A percentile compares a stretch with the other conserved stretches of the same genome.
Conservation (phyloP, 2,888 invertebrate genomes). For the Cactoblastis cactorum region DNA sequence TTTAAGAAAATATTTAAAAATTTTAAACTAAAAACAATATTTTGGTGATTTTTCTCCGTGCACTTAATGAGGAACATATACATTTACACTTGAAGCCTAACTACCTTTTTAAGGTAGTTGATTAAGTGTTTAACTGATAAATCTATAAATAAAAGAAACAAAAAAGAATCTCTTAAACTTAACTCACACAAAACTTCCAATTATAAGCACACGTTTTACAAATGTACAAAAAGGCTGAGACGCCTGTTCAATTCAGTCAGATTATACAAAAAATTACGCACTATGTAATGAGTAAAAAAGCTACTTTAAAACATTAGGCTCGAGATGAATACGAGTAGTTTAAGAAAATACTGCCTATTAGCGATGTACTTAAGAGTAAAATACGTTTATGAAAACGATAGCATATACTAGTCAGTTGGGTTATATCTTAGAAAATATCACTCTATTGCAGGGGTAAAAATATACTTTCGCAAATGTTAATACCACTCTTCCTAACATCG, state of each 20-base stretch:
- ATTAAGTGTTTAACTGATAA: slow-evolving; percentile 30
- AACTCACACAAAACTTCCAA: slow-evolving; percentile 17
- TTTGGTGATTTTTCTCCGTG: slow-evolving; percentile 68
- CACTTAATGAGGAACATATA: slow-evolving; percentile 66
- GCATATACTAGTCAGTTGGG: slow-evolving; percentile 43
- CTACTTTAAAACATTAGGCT: slow-evolving; percentile 57
- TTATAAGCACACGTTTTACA: slow-evolving; percentile 23
- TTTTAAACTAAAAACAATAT: slow-evolving; percentile 53
- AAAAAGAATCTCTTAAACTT: slow-evolving; percentile 26
- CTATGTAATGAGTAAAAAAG: slow-evolving; percentile 66
- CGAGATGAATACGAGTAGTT: slow-evolving; percentile 46
- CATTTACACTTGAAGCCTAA: slow-evolving; percentile 40
- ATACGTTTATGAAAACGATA: slow-evolving; percentile 49
- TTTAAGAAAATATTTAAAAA: slow-evolving; percentile 53
- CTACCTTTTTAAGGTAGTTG: slow-evolving; percentile 55
- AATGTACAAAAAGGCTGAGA: slow-evolving; percentile 24
- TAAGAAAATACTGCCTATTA: slow-evolving; percentile 61
- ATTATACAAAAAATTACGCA: slow-evolving; percentile 30
- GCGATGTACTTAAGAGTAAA: slow-evolving; percentile 49
- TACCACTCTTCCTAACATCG: slow-evolving; percentile 18
- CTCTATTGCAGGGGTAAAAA: slow-evolving; percentile 36
- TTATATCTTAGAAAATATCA: slow-evolving; percentile 72
- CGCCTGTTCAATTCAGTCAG: slow-evolving; percentile 60
- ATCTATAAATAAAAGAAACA: slow-evolving; percentile 22
- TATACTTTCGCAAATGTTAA: slow-evolving; percentile 28